phyloP scores from a whole-genome alignment of 2,113 vertebrate genomes.

The Bos indicus region DNA sequence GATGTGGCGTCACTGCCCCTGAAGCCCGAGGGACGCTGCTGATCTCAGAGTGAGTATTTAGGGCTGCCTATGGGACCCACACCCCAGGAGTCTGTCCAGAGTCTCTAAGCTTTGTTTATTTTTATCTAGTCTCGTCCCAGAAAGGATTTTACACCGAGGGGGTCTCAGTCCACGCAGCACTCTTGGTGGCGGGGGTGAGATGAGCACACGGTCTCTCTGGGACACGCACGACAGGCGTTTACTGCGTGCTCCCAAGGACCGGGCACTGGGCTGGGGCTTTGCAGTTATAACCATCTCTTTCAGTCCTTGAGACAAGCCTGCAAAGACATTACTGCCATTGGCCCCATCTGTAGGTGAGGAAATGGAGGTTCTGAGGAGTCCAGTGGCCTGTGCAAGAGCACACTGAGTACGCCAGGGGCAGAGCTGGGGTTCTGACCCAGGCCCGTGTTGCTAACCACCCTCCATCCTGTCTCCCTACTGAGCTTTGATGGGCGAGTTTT shows the following conservation, averaged over 20 bases:
- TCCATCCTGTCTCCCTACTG: not conserved
- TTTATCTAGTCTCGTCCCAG: not conserved
- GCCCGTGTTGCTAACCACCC: fast-evolving
- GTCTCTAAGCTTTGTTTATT: not conserved
- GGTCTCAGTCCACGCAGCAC: not conserved
- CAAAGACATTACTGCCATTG: not conserved
- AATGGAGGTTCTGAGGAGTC: not conserved
- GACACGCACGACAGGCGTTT: fast-evolving
- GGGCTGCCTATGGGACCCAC: not conserved
- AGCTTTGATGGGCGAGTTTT: not conserved
- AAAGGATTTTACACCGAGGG: not conserved
- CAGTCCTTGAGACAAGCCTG: not conserved
- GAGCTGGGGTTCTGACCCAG: not conserved
- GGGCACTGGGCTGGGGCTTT: not conserved
- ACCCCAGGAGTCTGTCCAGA: not conserved
- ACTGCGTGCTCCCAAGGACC: fast-evolving
- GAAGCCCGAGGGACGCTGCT: fast-evolving
- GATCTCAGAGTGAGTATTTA: not conserved
- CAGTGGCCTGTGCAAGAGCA: not conserved
- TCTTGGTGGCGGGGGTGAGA: not conserved
- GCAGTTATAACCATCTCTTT: not conserved
- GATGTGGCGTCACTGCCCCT: fast-evolving
- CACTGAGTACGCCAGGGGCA: no score
- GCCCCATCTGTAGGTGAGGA: not conserved
- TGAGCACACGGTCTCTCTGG: not conserved